A percentile compares a stretch with the other conserved stretches of the same genome.
phyloP scores from a whole-genome alignment of 2,888 invertebrate genomes.

The Cacoxenus indagator region DNA sequence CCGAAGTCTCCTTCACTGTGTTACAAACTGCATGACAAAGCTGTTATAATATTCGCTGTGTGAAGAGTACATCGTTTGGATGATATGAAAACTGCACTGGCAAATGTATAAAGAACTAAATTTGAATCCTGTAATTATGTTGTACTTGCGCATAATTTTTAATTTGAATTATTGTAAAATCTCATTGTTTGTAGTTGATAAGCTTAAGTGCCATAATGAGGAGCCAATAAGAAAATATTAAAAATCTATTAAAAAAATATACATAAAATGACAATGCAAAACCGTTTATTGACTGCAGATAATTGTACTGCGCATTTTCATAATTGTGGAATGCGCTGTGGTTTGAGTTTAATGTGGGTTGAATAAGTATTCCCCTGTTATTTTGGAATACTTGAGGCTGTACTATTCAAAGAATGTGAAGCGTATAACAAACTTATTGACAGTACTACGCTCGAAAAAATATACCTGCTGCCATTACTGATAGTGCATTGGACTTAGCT shows the following conservation, averaged over 20 bases:
- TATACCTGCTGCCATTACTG: no score
- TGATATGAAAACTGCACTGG: no score
- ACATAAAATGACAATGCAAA: constrained; percentile 12
- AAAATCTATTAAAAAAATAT: constrained; percentile 38
- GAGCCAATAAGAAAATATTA: constrained; percentile 37
- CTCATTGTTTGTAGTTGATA: constrained; percentile 59
- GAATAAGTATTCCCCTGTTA: no score
- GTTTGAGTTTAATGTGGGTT: constrained; percentile 26
- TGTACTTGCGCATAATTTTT: constrained; percentile 13
- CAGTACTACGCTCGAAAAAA: no score
- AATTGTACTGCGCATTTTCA: neutral
- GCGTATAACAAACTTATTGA: no score
- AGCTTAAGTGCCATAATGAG: constrained; percentile 62
- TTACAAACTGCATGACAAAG: no score
- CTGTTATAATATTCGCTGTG: no score
- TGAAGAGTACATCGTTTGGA: no score
- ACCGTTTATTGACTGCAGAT: neutral
- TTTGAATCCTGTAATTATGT: neutral
- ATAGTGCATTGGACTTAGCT: no score
- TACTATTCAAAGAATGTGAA: no score
- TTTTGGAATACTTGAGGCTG: no score
- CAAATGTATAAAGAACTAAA: neutral
- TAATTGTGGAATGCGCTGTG: constrained; percentile 13
- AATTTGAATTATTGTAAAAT: constrained; percentile 48
- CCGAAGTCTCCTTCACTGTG: no score